Base-by-base conservation (phyloP, 2,113 vertebrate species). In the Erinaceus europaeus region DNA sequence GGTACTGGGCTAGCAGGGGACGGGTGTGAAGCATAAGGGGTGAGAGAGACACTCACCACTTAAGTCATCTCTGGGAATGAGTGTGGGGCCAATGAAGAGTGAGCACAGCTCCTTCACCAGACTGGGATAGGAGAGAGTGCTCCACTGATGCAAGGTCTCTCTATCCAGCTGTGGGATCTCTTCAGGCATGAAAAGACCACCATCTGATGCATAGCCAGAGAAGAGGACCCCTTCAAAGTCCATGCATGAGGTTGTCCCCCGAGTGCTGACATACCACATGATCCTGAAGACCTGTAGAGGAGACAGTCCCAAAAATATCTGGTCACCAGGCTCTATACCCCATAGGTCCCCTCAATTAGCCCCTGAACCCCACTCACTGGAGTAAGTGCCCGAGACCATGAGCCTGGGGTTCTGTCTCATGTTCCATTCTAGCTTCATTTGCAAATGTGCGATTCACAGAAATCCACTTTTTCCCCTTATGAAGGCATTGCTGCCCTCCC, bases 151-250 rank as follows among this genome's bases (percentile, higher is more conserved):
- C 72, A 99, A 91, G 1, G 97, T 98, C 71, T 97, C 90, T 8
- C 40, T 6, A 3, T 94, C 93, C 91, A 99, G 94, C 1, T 4
- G 68, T 0, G 99, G 98, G 32, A 99, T 29, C 13, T 1, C 69
- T 92, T 97, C 97, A 0, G 99, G 99, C 98, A 99, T 97, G 89
- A 98, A 98, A 95, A 99, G 98, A 14, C 99, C 99, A 0, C 98
- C 98, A 0, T 99, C 98, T 0, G 97, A 90, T 0, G 98, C 98
- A 0, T 96, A 99, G 29, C 98, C 98, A 0, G 99, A 98, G 84
- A 99, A 98, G 25, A 99, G 97, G 13, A 98, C 98, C 12, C 96
- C 97, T 83, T 96, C 94, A 64, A 99, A 99, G 93, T 97, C 86
- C 5, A 97, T 91, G 0, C 95, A 91, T 0, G 50, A 74, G 4